Evolutionary conservation across 1,140 invertebrate species (phyloP).

Genomic region (Drosophila lacteicornis): DNA sequence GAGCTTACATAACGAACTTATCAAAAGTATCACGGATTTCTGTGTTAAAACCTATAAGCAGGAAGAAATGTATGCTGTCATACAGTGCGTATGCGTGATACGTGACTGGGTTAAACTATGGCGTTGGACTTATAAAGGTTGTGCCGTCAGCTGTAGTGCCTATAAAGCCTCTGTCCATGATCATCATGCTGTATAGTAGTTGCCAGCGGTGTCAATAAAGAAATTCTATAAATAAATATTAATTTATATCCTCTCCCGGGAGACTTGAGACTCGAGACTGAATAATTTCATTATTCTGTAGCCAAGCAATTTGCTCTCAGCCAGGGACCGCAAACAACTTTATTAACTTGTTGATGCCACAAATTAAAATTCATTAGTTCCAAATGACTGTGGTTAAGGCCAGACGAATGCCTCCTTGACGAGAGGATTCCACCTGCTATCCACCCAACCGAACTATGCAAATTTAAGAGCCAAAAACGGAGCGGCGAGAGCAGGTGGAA

Average conservation of each 20-base stretch:
- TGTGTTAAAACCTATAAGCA: conserved; percentile 52
- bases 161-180: conserved; percentile 19
- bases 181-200: conserved; percentile 24
- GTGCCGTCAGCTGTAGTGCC: conserved; percentile 46
- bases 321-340: conserved; percentile 35
- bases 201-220: conserved; percentile 52
- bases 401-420: conserved; percentile 29
- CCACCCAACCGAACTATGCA: conserved; percentile 52
- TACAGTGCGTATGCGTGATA: conserved; percentile 70
- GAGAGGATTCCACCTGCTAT: conserved; percentile 20
- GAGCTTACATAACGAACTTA: conserved; percentile 69
- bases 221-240: conserved; percentile 41
- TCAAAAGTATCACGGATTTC: conserved; percentile 73
- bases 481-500: not conserved
- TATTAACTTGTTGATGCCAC: conserved; percentile 76
- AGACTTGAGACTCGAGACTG: too few species aligned
- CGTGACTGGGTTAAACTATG: conserved; percentile 59
- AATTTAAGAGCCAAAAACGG: conserved; percentile 46
- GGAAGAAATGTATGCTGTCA: conserved; percentile 69
- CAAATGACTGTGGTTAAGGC: conserved; percentile 66
- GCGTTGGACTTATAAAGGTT: conserved; percentile 18
- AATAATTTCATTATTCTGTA: conserved; percentile 4
- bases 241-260: not conserved
- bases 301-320: not conserved
- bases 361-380: conserved; percentile 78